Evolutionary conservation across 2,797 vertebrate genomes (phyloP).

Genomic region (Crax fasciolata): DNA sequence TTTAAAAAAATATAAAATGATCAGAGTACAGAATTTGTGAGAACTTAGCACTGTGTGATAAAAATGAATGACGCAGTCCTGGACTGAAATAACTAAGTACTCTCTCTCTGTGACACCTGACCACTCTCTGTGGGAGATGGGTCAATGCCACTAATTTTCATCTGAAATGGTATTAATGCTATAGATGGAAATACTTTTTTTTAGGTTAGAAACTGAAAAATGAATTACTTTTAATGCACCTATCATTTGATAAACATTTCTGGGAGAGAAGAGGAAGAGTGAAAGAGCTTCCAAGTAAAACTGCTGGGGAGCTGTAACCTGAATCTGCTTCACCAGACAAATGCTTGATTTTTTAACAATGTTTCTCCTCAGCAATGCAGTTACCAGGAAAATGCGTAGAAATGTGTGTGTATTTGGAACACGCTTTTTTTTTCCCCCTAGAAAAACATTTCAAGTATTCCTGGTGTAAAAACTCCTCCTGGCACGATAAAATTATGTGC

Average conservation of each 20-base stretch:
- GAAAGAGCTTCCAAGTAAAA: not conserved
- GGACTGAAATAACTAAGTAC: not conserved
- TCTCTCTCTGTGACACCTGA: not conserved
- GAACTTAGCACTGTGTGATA: not conserved
- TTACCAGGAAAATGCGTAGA: not conserved
- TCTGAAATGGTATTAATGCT: not conserved
- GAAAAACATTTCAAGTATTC: not conserved
- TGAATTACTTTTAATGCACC: not conserved
- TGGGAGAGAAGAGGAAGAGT: not conserved
- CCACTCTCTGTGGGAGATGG: not conserved
- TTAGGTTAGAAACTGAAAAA: not conserved
- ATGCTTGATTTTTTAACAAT: not conserved
- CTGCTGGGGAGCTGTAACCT: not conserved
- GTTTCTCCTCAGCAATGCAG: not conserved
- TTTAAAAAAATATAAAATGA: accelerated
- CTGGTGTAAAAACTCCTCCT: not conserved
- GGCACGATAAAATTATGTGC: not conserved
- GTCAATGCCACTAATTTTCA: not conserved
- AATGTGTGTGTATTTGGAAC: not conserved
- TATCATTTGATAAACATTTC: not conserved
- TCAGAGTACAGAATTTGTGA: not conserved
- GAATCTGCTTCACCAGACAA: not conserved
- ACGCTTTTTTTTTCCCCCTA: not conserved
- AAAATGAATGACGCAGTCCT: not conserved
- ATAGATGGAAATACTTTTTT: not conserved